These are phyloP conservation scores for Chionis minor DNA, from an alignment of 2,113 vertebrate genomes.

Conservation along the genomic window DNA sequence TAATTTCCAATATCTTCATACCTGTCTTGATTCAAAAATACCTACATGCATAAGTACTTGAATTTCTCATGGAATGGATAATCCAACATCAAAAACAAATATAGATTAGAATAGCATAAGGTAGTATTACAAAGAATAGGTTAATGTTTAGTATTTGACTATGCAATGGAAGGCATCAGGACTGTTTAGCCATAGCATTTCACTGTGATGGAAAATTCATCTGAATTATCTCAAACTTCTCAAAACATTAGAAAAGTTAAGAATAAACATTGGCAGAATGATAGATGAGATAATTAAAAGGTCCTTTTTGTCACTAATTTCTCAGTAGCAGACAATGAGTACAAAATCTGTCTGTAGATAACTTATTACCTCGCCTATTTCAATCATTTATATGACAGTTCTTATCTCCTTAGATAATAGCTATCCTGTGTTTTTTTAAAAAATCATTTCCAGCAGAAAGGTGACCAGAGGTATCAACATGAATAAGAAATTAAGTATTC, in stretches of 20 bases:
- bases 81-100: background rate
- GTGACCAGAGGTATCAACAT: background rate
- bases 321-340: background rate
- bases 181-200: background rate
- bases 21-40: background rate
- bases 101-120: background rate
- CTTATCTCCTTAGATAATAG: background rate
- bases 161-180: background rate
- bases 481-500: background rate
- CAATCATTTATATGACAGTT: background rate
- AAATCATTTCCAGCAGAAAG: background rate
- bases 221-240: background rate
- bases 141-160: background rate
- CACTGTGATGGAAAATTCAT: background rate
- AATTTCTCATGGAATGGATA: background rate
- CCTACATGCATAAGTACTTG: background rate
- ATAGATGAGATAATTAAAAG: conserved; percentile 43
- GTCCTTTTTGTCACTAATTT: background rate
- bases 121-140: background rate
- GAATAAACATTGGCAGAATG: background rate
- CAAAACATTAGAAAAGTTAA: conserved; percentile 32
- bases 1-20: background rate
- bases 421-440: background rate
- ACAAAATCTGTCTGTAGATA: background rate
- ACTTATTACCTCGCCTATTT: background rate